Evolutionary conservation across 2,797 vertebrate genomes (phyloP).

Genomic region (Sciurus carolinensis): DNA sequence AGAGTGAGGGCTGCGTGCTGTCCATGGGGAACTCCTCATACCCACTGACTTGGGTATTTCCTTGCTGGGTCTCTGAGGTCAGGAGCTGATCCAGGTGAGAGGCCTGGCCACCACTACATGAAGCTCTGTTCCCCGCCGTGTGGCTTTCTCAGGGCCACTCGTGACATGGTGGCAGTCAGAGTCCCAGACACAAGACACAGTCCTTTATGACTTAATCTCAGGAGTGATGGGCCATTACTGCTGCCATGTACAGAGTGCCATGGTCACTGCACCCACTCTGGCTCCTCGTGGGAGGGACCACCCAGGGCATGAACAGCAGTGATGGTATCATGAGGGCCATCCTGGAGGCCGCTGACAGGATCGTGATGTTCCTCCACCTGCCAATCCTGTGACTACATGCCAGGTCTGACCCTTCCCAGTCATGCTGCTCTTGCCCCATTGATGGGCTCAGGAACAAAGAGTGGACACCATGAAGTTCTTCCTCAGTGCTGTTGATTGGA

Average conservation of each 20-base stretch:
- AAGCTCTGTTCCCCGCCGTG: not conserved
- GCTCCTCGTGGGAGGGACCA: not conserved
- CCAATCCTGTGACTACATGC: not conserved
- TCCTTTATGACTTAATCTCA: not conserved
- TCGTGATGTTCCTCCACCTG: not conserved
- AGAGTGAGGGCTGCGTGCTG: too few relatives aligned
- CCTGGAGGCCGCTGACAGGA: not conserved
- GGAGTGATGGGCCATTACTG: not conserved
- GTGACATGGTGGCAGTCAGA: not conserved
- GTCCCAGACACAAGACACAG: not conserved
- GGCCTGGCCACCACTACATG: too few relatives aligned
- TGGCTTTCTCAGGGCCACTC: not conserved
- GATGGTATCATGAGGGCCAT: not conserved
- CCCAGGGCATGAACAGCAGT: not conserved
- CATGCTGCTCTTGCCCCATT: too few relatives aligned
- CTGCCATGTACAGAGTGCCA: not conserved
- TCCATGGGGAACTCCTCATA: too few relatives aligned
- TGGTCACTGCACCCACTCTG: not conserved
- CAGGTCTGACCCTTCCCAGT: not conserved
- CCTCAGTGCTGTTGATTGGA: not conserved
- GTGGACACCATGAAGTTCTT: not conserved
- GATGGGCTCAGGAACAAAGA: not conserved
- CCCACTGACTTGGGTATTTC: too few relatives aligned
- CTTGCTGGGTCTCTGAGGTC: too few relatives aligned
- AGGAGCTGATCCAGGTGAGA: too few relatives aligned